Base-by-base conservation (phyloP, 2,797 vertebrate species). In the Falco berigora region DNA sequence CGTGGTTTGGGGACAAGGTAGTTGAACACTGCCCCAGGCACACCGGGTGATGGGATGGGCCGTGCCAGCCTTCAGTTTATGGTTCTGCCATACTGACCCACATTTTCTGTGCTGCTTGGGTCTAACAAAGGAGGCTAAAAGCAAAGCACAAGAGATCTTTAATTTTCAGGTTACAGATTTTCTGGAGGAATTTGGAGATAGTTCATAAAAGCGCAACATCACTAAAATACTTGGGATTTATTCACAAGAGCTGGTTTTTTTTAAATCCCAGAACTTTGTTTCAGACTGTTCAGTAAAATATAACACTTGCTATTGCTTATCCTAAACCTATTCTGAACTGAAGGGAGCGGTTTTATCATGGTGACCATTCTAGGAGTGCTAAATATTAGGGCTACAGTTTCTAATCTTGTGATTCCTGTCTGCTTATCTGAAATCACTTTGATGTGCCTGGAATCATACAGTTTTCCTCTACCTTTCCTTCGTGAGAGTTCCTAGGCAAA, bases 61-160 rank as follows among this genome's bases (percentile, higher is more conserved):
- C 15, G 1, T 2, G 34, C 9, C 71, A 53, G 17, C 44, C 46
- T 15, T 34, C 2, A 0, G 19, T 42, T 27, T 9, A 20, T 16
- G 49, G 59, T 23, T 53, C 50, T 86, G 56, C 62, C 3, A 2
- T n/a, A 10, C 38, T 4, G 50, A n/a, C 25, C 46, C 22, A 5
- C 4, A 0, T 44, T 53, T 77, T 42, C 72, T 47, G 46, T 34
- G 23, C 44, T 38, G 52, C 14, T 72, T 40, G 59, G n/a, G 21
- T 69, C 66, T 78, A 44, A 69, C 14, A 27, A 44, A 77, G 27
- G 4, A 40, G 53, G 36, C 49, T 88, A 25, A 64, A 83, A 76
- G 28, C 30, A 23, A 28, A 27, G 32, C 16, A 6, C 20, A 30
- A 34, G 63, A 71, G n/a, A 49, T 47, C 15, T 42, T 82, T 53